These are phyloP conservation scores for Cheilosia grossa DNA, from an alignment of 2,888 invertebrate species.

Conservation along the genomic window DNA sequence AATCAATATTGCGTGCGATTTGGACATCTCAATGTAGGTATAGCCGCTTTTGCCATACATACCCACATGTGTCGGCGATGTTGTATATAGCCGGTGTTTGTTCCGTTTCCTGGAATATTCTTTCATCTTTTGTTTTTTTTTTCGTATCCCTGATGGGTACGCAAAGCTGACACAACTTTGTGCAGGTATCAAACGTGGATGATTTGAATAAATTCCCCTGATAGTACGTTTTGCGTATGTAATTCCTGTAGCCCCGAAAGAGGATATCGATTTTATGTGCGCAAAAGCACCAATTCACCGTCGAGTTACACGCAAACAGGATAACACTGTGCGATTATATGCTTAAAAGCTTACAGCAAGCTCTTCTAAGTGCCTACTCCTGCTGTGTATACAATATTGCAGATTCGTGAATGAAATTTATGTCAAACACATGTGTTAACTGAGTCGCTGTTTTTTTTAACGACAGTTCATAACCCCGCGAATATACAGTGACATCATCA, in stretches of 20 bases:
- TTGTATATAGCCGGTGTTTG: neutral
- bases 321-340: constrained; percentile 48
- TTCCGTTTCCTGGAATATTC: neutral
- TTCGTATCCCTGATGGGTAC: neutral
- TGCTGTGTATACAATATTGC: neutral
- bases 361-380: constrained; percentile 20
- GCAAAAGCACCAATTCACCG: constrained; percentile 34
- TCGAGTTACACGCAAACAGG: constrained; percentile 39
- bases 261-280: constrained; percentile 64
- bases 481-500: constrained; percentile 65
- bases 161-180: no score
- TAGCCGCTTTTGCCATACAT: neutral
- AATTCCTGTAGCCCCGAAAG: constrained; percentile 55
- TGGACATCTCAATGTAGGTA: neutral
- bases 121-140: neutral
- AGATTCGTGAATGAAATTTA: constrained; percentile 59
- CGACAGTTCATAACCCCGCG: constrained; percentile 69
- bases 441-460: constrained; percentile 23
- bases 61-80: neutral
- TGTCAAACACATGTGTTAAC: constrained; percentile 54
- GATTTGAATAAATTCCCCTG: neutral
- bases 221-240: neutral
- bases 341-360: constrained; percentile 53
- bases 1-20: constrained; percentile 60
- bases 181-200: neutral